Conservation (phyloP, 2,888 invertebrate genomes). For the Spilarctia lutea region DNA sequence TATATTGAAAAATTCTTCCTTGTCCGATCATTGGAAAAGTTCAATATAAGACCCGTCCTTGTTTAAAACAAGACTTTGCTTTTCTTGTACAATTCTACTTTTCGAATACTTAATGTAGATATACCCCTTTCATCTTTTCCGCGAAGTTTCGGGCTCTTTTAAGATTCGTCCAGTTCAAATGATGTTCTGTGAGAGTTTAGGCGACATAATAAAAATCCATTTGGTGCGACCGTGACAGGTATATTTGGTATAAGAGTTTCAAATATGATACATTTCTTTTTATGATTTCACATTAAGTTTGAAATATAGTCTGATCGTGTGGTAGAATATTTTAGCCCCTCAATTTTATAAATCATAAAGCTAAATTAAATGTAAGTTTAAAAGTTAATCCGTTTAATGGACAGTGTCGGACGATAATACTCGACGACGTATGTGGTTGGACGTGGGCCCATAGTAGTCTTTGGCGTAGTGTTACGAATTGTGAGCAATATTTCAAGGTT, state of each 20-base stretch:
- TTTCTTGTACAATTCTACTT: constrained; percentile 83
- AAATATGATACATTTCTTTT: background rate
- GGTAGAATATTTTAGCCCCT: background rate
- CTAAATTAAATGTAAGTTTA: constrained; percentile 8
- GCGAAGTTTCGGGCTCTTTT: constrained; percentile 77
- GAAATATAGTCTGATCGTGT: background rate
- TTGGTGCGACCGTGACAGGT: constrained; percentile 58
- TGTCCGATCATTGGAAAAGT: constrained; percentile 80
- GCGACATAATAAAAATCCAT: constrained; percentile 52
- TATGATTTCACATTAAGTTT: background rate
- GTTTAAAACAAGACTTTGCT: constrained; percentile 84
- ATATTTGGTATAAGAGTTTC: constrained; percentile 46
- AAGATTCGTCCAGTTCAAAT: constrained; percentile 74
- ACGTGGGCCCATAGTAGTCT: constrained; percentile 36
- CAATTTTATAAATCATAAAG: background rate
- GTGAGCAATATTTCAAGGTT: constrained; percentile 55
- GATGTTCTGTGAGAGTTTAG: constrained; percentile 66
- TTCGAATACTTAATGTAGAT: constrained; percentile 82
- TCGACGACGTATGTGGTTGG: constrained; percentile 33
- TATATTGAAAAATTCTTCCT: constrained; percentile 80
- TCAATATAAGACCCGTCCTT: constrained; percentile 75
- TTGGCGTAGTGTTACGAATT: constrained; percentile 51
- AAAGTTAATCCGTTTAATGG: constrained; percentile 32
- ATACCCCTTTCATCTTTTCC: constrained; percentile 78
- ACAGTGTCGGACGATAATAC: constrained; percentile 31